These are phyloP conservation scores for Sylvicola cinctus DNA, from an alignment of 2,888 invertebrate species.

Conservation along the genomic window DNA sequence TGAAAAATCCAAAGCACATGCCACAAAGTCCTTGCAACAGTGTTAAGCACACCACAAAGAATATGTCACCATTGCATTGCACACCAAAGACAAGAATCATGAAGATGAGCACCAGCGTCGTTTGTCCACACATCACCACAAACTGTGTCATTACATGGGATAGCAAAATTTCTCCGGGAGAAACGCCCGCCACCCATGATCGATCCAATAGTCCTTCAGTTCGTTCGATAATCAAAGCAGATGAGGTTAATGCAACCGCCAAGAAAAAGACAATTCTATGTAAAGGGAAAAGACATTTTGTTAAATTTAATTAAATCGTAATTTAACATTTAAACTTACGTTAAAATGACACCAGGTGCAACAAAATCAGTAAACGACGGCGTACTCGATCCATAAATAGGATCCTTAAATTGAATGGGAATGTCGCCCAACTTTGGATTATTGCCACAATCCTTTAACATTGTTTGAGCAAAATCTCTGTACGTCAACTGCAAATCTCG, in stretches of 20 bases:
- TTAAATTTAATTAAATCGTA: conserved; percentile 3
- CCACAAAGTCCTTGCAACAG: conserved; percentile 83
- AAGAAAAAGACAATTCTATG: conserved; percentile 86
- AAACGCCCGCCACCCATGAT: conserved; percentile 85
- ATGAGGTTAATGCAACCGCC: conserved; percentile 84
- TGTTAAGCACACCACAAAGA: conserved; percentile 66
- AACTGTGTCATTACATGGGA: conserved; percentile 89
- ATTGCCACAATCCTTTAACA: conserved; percentile 50
- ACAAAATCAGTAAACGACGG: conserved; percentile 93
- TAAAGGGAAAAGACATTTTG: conserved; percentile 9
- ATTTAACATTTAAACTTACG: conserved; percentile 36
- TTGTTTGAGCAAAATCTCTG: conserved; percentile 58
- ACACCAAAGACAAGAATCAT: conserved; percentile 82
- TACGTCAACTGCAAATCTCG: conserved; percentile 70
- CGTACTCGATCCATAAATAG: conserved; percentile 71
- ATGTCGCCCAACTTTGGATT: conserved; percentile 76
- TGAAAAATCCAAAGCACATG: conserved; percentile 92
- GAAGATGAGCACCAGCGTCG: conserved; percentile 71
- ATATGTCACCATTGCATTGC: conserved; percentile 71
- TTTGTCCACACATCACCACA: conserved; percentile 88
- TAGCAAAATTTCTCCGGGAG: conserved; percentile 77
- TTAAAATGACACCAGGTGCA: conserved; percentile 84
- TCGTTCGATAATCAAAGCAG: conserved; percentile 74
- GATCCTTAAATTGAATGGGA: conserved; percentile 72
- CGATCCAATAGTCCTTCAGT: conserved; percentile 82